Evolutionary conservation across 1,140 invertebrate genomes (phyloP), one percentile per base, ranked within the genome.

Genomic region (Delia radicum): DNA sequence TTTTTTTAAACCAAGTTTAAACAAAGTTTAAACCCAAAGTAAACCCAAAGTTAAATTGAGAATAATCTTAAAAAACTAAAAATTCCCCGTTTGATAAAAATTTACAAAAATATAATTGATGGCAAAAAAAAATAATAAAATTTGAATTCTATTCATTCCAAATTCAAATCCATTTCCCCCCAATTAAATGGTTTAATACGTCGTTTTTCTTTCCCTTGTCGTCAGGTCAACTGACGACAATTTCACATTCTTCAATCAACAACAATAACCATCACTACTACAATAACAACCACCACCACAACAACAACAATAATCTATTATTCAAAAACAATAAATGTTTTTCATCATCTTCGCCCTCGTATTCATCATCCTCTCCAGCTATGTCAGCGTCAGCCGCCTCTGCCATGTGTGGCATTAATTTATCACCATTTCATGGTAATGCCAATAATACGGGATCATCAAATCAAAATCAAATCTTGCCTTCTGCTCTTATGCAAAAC

Each of bases 191-290:
- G 84, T 82, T 84, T 85, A 85, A 85, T 85, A 79, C 84, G 82
- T 81, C 84, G 84, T 85, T 84, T 85, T 85, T 85, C 85, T 79
- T 85, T 85, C 81, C 80, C 77, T 84, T 86, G 85, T 86, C 85
- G 85, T 86, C 85, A 86, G 85, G 85, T 85, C 81, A 86, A 81
- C 85, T 86, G 85, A 86, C 85, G 85, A 82, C 85, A 85, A 85
- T 61, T 72, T 28, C 71, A 33, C 31, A 48, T 48, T 28, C 37
- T 29, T 24, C 74, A 29, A 42, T 33, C 73, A 63, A 74, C 73
- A 82, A 79, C 65, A 72, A 81, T 73, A 75, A 77, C 79, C 77
- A 81, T 77, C 74, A 74, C 74, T 27, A 76, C 74, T 63, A 74
- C 63, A 74, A 74, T 26, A 37, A 73, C 75, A 74, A 48, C 63